Evolutionary conservation across 2,797 vertebrate species (phyloP).

Genomic region (Myotis planiceps): DNA sequence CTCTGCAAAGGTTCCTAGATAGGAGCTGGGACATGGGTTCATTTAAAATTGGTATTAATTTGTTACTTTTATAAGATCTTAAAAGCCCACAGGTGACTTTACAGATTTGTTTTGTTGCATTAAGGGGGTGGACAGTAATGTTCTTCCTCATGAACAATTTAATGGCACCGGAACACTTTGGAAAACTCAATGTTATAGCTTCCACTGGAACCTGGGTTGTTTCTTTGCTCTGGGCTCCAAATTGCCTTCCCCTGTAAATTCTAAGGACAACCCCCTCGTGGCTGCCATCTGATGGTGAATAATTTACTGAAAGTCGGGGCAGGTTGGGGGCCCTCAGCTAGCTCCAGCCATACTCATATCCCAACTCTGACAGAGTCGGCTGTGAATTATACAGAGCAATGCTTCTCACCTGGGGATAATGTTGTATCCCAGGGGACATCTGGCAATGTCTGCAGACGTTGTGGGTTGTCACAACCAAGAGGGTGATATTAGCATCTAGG

Average conservation of each 20-base stretch:
- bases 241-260: background rate
- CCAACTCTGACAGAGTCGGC: constrained; percentile 59
- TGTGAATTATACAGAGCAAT: constrained; percentile 74
- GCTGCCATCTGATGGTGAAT: constrained; percentile 39
- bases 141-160: background rate
- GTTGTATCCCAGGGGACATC: background rate
- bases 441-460: background rate
- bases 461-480: background rate
- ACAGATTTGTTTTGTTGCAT: background rate
- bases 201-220: background rate
- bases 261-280: background rate
- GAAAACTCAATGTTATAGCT: background rate
- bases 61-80: background rate
- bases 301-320: constrained; percentile 62
- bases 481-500: background rate
- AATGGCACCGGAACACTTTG: background rate
- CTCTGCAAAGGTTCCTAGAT: too few species aligned
- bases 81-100: background rate
- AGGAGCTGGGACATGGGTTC: background rate
- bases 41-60: background rate
- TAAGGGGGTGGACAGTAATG: too few species aligned
- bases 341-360: constrained; percentile 56
- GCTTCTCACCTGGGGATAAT: background rate
- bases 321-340: constrained; percentile 43
- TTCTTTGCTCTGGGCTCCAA: background rate